Percentiles rank a stretch among this genome's conserved stretches.
These are phyloP conservation scores for Laticauda laticaudata DNA, from an alignment of 2,113 vertebrate genomes.

Conservation along the genomic window DNA sequence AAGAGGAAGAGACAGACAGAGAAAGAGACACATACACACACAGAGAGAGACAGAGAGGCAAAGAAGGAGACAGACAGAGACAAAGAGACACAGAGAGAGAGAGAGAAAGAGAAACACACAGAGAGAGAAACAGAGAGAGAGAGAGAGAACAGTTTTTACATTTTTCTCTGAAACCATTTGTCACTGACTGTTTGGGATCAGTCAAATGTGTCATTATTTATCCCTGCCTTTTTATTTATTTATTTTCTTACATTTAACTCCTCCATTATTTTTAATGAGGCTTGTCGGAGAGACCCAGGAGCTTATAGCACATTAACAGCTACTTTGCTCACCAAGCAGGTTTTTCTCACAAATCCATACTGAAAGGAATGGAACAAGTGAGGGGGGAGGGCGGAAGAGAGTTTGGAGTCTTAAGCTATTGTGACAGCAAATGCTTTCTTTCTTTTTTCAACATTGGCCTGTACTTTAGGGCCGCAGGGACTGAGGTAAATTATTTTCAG, in stretches of 20 bases:
- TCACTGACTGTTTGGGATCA: background rate
- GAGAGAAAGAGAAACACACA: no score
- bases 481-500: background rate
- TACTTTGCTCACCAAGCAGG: slow-evolving; percentile 8
- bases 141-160: background rate
- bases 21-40: no score
- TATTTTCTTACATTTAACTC: background rate
- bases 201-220: slow-evolving; percentile 1
- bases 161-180: background rate
- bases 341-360: background rate
- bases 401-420: background rate
- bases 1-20: no score
- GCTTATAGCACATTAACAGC: slow-evolving; percentile 5
- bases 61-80: no score
- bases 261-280: slow-evolving; percentile 13
- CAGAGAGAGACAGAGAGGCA: no score
- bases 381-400: background rate
- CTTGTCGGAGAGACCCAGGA: slow-evolving; percentile 7
- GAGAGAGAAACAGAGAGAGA: no score
- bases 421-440: background rate
- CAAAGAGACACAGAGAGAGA: background rate
- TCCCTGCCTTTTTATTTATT: background rate
- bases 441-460: background rate
- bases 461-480: background rate
- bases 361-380: background rate